Percentiles rank a stretch among this genome's conserved stretches.
These are phyloP conservation scores for Neuroscelio doddi DNA, from an alignment of 2,888 invertebrate genomes.

Conservation along the genomic window DNA sequence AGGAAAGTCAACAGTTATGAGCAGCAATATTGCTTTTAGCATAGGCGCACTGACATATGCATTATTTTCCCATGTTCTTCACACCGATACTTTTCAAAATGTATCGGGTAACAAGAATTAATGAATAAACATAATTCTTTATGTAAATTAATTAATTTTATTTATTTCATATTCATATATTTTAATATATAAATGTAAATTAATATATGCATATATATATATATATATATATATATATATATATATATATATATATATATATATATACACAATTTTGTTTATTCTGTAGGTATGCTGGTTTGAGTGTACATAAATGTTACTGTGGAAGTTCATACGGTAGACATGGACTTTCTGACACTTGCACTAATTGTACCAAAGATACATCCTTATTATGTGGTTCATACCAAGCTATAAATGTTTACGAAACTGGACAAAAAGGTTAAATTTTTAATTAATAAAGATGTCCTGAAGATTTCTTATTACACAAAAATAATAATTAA, in stretches of 20 bases:
- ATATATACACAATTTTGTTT: neutral
- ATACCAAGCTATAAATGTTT: slow-evolving; percentile 78
- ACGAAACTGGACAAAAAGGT: slow-evolving; percentile 77
- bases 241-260: neutral
- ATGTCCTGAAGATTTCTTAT: neutral
- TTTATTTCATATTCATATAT: too few species aligned
- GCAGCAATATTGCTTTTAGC: too few species aligned
- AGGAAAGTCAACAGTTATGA: too few species aligned
- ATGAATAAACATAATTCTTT: too few species aligned
- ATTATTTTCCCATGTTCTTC: too few species aligned
- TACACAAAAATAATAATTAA: slow-evolving; percentile 6
- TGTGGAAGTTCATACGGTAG: slow-evolving; percentile 72
- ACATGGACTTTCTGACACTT: slow-evolving; percentile 66
- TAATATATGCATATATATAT: too few species aligned
- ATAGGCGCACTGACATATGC: too few species aligned
- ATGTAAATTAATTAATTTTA: too few species aligned
- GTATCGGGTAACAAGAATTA: too few species aligned
- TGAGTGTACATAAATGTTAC: slow-evolving; percentile 72
- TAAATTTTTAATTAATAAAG: slow-evolving; percentile 1
- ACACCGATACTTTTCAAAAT: too few species aligned
- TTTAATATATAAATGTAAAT: too few species aligned
- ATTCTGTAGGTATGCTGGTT: slow-evolving; percentile 71
- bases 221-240: too few species aligned
- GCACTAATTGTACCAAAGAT: slow-evolving; percentile 77
- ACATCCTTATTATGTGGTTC: slow-evolving; percentile 80